Conservation (phyloP, 1,140 invertebrate species). For the Pachyrhynchus sulphureomaculatus region DNA sequence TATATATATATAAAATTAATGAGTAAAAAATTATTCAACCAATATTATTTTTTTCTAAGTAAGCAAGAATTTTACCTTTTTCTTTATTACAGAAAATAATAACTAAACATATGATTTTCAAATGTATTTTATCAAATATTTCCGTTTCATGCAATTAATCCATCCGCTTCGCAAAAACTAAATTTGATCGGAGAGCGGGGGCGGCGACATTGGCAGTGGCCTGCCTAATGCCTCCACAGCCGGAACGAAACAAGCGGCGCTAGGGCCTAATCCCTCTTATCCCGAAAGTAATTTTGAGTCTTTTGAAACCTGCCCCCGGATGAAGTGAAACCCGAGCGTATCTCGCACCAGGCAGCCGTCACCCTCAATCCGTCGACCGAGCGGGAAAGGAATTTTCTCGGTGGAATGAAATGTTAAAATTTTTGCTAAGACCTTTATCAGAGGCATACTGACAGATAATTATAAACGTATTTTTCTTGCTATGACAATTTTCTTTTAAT, state of each 20-base stretch:
- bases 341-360: slow-evolving; percentile 41
- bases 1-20: too few species aligned
- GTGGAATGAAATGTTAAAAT: slow-evolving; percentile 22
- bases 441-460: slow-evolving; percentile 22
- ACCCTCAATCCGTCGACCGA: slow-evolving; percentile 17
- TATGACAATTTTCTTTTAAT: background rate
- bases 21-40: too few species aligned
- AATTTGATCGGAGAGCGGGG: slow-evolving; percentile 37
- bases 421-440: slow-evolving; percentile 26
- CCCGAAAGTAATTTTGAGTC: slow-evolving; percentile 55
- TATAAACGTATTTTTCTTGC: slow-evolving; percentile 22
- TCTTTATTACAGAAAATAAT: too few species aligned
- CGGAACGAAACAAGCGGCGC: slow-evolving; percentile 49
- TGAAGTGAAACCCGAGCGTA: slow-evolving; percentile 50
- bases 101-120: too few species aligned
- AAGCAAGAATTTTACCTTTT: too few species aligned
- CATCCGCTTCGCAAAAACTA: slow-evolving; percentile 29
- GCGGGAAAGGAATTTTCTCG: slow-evolving; percentile 24
- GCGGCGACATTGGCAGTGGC: slow-evolving; percentile 37
- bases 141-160: slow-evolving; percentile 36
- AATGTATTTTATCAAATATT: slow-evolving; percentile 1
- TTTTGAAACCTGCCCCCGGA: slow-evolving; percentile 53
- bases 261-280: slow-evolving; percentile 52
- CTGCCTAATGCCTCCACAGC: slow-evolving; percentile 46
- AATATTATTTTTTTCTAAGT: too few species aligned